Evolutionary conservation across 2,113 vertebrate genomes (phyloP).

Genomic region (Tympanuchus pallidicinctus): DNA sequence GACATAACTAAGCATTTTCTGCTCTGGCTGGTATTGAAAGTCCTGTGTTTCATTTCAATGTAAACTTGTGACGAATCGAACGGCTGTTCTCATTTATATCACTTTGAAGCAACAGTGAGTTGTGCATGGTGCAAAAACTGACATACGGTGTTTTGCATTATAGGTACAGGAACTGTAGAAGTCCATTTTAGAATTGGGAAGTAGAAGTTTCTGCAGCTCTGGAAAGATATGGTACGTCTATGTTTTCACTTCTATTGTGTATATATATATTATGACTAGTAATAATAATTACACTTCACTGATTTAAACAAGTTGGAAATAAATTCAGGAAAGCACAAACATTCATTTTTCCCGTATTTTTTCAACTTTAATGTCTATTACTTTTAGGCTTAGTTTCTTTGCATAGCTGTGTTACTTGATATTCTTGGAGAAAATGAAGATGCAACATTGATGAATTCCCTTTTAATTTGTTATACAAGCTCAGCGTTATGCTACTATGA

Average conservation of each 20-base stretch:
- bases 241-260: constrained; percentile 7
- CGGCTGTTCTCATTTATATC: background rate
- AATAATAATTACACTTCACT: background rate
- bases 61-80: background rate
- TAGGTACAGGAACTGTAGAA: constrained; percentile 77
- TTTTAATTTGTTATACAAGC: constrained; percentile 6
- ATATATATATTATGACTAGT: background rate
- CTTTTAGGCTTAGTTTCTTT: background rate
- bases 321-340: background rate
- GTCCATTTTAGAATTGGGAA: constrained; percentile 69
- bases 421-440: background rate
- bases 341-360: background rate
- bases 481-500: background rate
- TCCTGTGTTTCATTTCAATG: background rate
- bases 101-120: background rate
- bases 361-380: background rate
- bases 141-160: constrained; percentile 73
- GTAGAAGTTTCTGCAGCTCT: constrained; percentile 69
- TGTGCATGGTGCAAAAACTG: constrained; percentile 46
- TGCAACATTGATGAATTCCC: background rate
- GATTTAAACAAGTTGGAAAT: background rate
- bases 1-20: background rate
- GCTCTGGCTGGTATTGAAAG: background rate
- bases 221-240: constrained; percentile 80
- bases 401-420: background rate